Evolutionary conservation across 2,113 vertebrate genomes (phyloP), one percentile per base, ranked within the genome.

Genomic region (Syrrhaptes paradoxus): DNA sequence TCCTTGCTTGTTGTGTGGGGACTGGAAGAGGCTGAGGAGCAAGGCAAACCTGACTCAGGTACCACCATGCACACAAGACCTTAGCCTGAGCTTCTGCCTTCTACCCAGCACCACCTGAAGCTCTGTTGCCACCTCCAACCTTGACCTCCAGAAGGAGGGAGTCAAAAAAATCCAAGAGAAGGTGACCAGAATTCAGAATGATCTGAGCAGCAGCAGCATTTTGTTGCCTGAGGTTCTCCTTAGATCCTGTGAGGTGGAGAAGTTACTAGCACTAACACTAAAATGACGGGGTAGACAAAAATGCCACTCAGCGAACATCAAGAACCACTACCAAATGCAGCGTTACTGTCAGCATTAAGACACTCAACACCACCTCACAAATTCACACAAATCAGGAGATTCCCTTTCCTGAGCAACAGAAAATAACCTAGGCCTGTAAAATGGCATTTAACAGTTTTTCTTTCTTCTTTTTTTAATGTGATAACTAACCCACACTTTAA

Each of bases 221-320:
- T 12, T 28, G 20, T 15, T 20, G 36, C 24, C 57, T 3, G 7
- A 25, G 11, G 5, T 9, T 79, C 41, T 74, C 68, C 54, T 49
- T 26, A 36, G 24, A 31, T 9, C 20, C 55, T 10, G 8, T 3
- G 25, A 11, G 34, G 43, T 26, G 25, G 22, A 26, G 28, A n/a
- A 29, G 34, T 24, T 32, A 8, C 43, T 7, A 1, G 34, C 22
- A 22, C n/a, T 46, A 29, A 68, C 16, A 29, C 48, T 2, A 14
- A 21, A 25, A 34, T 7, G 38, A 59, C 0, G 13, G 25, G 18
- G 43, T 18, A 31, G 59, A 32, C 15, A 36, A 31, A 87, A 79
- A 38, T 0, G 0, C 16, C n/a, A 19, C n/a, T 34, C 13, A 9
- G 32, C 57, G 45, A 43, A n/a, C 19, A 29, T 14, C 11, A 54